Conservation (phyloP, 2,888 invertebrate genomes). For the Idaea aversata region DNA sequence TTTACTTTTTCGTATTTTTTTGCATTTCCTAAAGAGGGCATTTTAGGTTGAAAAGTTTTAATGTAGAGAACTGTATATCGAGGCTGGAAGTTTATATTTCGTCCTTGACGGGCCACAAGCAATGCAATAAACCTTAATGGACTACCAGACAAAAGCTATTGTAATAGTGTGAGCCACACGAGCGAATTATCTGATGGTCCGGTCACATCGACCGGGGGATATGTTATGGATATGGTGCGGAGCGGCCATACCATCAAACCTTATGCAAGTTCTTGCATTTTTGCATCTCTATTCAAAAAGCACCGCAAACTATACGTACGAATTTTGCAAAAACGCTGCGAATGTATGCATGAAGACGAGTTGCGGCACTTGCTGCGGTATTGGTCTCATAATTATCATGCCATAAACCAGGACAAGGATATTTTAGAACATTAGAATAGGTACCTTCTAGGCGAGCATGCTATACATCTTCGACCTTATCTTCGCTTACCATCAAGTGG, state of each 20-base stretch:
- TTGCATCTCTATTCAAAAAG: background rate
- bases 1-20: background rate
- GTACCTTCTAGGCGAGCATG: no score
- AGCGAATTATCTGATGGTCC: conserved; percentile 60
- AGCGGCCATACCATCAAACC: background rate
- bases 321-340: no score
- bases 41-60: background rate
- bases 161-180: conserved; percentile 58
- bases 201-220: conserved; percentile 54
- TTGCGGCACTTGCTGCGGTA: no score
- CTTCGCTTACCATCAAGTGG: no score
- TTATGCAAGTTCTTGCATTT: background rate
- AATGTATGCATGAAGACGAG: no score
- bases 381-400: no score
- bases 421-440: no score
- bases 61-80: background rate
- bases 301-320: no score
- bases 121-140: conserved; percentile 38
- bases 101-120: conserved; percentile 13
- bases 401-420: no score
- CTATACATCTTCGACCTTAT: no score
- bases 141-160: conserved; percentile 58
- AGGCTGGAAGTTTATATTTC: conserved; percentile 7
- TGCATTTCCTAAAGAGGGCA: background rate
- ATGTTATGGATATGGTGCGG: conserved; percentile 25